Base-by-base conservation (phyloP, 2,888 invertebrate species). In the Pharmacophagus antenor region DNA sequence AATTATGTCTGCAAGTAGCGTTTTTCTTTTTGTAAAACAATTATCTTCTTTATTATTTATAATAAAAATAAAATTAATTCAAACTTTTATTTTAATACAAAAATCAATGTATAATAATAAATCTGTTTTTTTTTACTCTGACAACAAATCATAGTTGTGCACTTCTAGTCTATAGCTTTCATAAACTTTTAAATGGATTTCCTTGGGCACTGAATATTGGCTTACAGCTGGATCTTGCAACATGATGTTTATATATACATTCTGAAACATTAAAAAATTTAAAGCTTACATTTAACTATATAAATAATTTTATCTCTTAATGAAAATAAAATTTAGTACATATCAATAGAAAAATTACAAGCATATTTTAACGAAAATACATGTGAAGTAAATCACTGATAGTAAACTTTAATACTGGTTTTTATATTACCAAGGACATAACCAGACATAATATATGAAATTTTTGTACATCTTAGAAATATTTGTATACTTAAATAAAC, bases 171-270 rank as follows among this genome's bases (percentile, higher is more conserved):
- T 58, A 54, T 77, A 86, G 0, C 69, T 63, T 51, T 83, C 82
- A 8, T 92, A 72, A 71, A 93, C 93, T 70, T 92, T 91, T 0
- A 88, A 76, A 62, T 93, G 91, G 2, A 87, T 79, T 46, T 94
- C 93, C 8, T 92, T 84, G 23, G 93, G 91, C 41, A 94, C 73
- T 54, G 88, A 85, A 67, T 93, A 93, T 54, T 88, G 86, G 66
- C 88, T 92, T 0, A 95, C 94, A n/a, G 91, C 92, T 15, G 92
- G 82, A 70, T 95, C 94, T 65, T 93, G 86, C 21, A 88, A 82
- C 95, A 95, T 95, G 8, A 87, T 85, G 15, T 80, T 74, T 55
- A 92, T 83, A 92, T 95, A 95, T 63, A 92, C 83, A 74, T 90
- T 75, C 95, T 95, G 77, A 63, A 91, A 89, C 6, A 50, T 18